These are phyloP conservation scores for Oncorhynchus nerka DNA, from an alignment of 2,113 vertebrate species.

Conservation along the genomic window DNA sequence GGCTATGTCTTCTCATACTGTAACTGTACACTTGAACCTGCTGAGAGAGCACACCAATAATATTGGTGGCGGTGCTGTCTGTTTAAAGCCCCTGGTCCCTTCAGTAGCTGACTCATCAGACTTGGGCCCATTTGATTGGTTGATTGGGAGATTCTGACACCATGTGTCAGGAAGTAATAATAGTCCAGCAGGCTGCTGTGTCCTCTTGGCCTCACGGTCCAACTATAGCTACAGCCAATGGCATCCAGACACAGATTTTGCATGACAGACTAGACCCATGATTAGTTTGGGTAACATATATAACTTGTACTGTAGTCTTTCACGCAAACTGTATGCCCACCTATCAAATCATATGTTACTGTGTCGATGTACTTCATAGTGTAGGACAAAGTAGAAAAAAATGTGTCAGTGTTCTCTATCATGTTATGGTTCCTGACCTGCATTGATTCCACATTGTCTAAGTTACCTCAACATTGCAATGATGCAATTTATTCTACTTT, in stretches of 20 bases:
- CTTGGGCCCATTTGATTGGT: slow-evolving; percentile 13
- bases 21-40: neutral
- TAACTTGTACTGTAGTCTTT: slow-evolving; percentile 8
- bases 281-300: slow-evolving; percentile 33
- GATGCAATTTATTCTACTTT: neutral
- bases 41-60: neutral
- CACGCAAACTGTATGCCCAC: neutral
- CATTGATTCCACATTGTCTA: neutral
- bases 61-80: slow-evolving; percentile 2
- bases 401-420: neutral
- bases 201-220: slow-evolving; percentile 52
- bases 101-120: slow-evolving; percentile 65
- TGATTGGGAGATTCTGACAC: slow-evolving; percentile 27
- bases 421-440: neutral
- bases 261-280: slow-evolving; percentile 36
- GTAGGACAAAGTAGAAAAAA: neutral
- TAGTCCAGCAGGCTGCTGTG: slow-evolving; percentile 40
- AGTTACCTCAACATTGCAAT: neutral
- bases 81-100: slow-evolving; percentile 29
- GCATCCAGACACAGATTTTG: slow-evolving; percentile 54
- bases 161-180: slow-evolving; percentile 64
- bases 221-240: slow-evolving; percentile 32
- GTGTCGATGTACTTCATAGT: neutral
- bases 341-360: neutral
- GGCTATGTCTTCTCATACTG: neutral